Base-by-base conservation (phyloP, 2,797 vertebrate species). In the Microchirus variegatus region DNA sequence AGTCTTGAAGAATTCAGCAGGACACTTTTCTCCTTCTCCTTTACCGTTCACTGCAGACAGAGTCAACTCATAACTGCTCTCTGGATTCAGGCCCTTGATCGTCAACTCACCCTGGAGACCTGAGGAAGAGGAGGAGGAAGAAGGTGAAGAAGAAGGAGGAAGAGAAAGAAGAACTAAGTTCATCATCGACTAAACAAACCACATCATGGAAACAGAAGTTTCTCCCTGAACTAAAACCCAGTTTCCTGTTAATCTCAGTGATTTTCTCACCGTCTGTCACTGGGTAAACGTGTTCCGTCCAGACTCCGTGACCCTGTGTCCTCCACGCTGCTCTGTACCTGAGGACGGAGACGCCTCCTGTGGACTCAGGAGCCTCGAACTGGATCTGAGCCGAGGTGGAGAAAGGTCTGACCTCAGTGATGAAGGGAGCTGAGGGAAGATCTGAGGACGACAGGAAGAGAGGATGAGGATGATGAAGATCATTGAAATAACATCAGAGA, bases 21-120 rank as follows among this genome's bases (percentile, higher is more conserved):
- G 47, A 62, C 97, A 96, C 73, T 93, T 92, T 81, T 99, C 98
- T 0, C 98, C 96, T 69, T 95, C 91, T 0, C 98, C 98, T 72
- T 99, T 99, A 80, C 98, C 98, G 0, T 99, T 99, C 87, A 98
- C 89, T 5, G 96, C 98, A 0, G 95, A 96, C 87, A 99, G 82
- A 64, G 94, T 95, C 59, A 98, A 93, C 0, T 95, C 90, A 0
- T 99, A 99, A 10, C 72, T 80, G 1, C 94, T 97, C 75, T 98
- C 96, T 0, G 98, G 97, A 77, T 89, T 96, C 83, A 99, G 91
- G 77, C 94, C 93, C 2, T 86, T 90, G 78, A 99, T 93, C 2
- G 95, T 97, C 85, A 96, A 89, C 10, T 89, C 73, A 16, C 90
- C 88, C 59, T 92, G 83, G 67, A 76, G 74, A 67, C 93, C 95